These are phyloP conservation scores for Chitala chitala DNA, from an alignment of 2,113 vertebrate genomes.

Conservation along the genomic window DNA sequence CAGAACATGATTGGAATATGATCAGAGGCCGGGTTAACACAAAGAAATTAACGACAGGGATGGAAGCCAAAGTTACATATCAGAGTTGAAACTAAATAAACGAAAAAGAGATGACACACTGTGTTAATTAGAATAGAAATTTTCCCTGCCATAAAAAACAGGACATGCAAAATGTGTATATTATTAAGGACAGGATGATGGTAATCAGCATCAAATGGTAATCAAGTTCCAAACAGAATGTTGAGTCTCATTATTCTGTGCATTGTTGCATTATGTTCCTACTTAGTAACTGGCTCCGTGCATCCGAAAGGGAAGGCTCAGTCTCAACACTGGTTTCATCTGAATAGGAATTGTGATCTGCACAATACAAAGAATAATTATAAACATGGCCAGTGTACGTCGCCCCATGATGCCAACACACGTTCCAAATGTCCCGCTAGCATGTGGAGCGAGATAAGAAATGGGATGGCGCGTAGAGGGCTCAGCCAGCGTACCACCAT, in stretches of 20 bases:
- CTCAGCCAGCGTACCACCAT: too few species aligned
- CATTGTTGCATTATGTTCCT: background rate
- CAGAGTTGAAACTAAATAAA: background rate
- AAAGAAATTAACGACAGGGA: background rate
- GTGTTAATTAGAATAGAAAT: background rate
- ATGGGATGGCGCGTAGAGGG: too few species aligned
- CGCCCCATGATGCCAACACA: background rate
- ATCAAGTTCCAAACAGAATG: background rate
- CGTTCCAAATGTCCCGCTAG: background rate
- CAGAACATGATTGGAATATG: constrained; percentile 47
- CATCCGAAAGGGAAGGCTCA: background rate
- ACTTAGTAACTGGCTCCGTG: background rate
- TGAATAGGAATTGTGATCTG: background rate
- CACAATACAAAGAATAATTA: background rate
- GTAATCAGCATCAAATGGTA: background rate
- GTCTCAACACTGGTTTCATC: background rate
- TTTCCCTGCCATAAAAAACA: background rate
- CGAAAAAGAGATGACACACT: background rate
- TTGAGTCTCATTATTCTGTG: background rate
- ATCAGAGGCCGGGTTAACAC: constrained; percentile 8
- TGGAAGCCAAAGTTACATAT: background rate
- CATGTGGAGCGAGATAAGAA: background rate
- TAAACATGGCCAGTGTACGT: background rate
- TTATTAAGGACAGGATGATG: background rate
- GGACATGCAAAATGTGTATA: background rate